phyloP scores from a whole-genome alignment of 2,113 vertebrate genomes.

The Pao palembangensis region DNA sequence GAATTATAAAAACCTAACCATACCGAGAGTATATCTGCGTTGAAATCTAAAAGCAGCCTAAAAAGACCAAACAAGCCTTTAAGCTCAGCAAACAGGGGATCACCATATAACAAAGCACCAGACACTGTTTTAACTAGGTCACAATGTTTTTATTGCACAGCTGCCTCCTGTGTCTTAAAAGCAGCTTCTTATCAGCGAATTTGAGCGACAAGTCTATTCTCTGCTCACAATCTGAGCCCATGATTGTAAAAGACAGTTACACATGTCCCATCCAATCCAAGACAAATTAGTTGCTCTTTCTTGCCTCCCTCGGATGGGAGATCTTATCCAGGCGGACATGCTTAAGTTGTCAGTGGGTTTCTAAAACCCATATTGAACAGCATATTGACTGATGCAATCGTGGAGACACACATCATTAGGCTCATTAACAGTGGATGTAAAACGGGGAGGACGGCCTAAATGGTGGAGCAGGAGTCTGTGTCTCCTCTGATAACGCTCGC shows the following conservation, averaged over 20 bases:
- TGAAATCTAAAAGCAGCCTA: conserved; percentile 17
- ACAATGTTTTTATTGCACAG: conserved; percentile 35
- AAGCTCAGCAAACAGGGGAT: conserved; percentile 25
- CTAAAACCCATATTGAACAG: conserved; percentile 69
- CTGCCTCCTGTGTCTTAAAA: conserved; percentile 46
- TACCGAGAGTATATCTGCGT: conserved; percentile 12
- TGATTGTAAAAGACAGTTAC: conserved; percentile 71
- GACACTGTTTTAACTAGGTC: conserved; percentile 36
- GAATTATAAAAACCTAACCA: conserved; percentile 15
- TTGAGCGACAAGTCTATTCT: conserved; percentile 67
- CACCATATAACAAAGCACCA: conserved; percentile 11
- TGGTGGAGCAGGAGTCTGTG: conserved; percentile 62
- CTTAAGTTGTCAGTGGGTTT: conserved; percentile 70
- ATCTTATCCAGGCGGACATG: conserved; percentile 71
- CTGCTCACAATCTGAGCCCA: conserved; percentile 57
- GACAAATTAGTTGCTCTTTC: conserved; percentile 69
- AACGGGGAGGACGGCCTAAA: conserved; percentile 60
- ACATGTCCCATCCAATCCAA: conserved; percentile 65
- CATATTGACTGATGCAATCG: conserved; percentile 76
- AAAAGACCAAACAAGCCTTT: conserved; percentile 13
- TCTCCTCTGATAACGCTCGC: conserved; percentile 67
- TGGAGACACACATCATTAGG: conserved; percentile 73
- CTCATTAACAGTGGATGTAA: conserved; percentile 69
- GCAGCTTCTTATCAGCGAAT: conserved; percentile 57
- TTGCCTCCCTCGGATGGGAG: conserved; percentile 52